phyloP scores from a whole-genome alignment of 1,140 invertebrate genomes.

The Streblospio benedicti region DNA sequence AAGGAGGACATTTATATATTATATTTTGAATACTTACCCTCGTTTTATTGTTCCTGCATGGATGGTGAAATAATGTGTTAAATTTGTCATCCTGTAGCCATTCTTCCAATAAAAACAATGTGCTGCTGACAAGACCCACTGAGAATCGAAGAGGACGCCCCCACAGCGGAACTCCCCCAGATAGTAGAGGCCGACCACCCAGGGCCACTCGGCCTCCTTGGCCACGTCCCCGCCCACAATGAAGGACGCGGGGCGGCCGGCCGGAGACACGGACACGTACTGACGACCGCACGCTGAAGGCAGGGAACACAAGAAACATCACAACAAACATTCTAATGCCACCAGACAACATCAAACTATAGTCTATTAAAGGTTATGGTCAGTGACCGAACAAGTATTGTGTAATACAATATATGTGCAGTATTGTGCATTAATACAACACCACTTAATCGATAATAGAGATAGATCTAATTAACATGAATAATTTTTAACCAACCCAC shows the following conservation, averaged over 20 bases:
- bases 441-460: too few species aligned
- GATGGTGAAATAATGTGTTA: background rate
- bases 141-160: slow-evolving; percentile 1
- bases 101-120: slow-evolving; percentile 11
- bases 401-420: too few species aligned
- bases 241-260: background rate
- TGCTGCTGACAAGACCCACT: slow-evolving; percentile 14
- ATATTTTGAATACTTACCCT: too few species aligned
- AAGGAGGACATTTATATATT: too few species aligned
- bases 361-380: too few species aligned
- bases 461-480: too few species aligned
- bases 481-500: too few species aligned
- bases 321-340: too few species aligned
- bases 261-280: background rate
- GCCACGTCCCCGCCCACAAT: slow-evolving; percentile 13
- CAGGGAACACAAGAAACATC: too few species aligned
- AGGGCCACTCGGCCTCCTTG: slow-evolving; percentile 7
- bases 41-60: slow-evolving; percentile 3
- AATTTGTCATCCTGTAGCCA: background rate
- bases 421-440: too few species aligned
- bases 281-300: background rate
- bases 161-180: slow-evolving; percentile 5
- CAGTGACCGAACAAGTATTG: too few species aligned
- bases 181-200: slow-evolving; percentile 15
- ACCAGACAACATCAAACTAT: too few species aligned